These are phyloP conservation scores for Philhelius pedissequus DNA, from an alignment of 2,888 invertebrate species.

Conservation along the genomic window DNA sequence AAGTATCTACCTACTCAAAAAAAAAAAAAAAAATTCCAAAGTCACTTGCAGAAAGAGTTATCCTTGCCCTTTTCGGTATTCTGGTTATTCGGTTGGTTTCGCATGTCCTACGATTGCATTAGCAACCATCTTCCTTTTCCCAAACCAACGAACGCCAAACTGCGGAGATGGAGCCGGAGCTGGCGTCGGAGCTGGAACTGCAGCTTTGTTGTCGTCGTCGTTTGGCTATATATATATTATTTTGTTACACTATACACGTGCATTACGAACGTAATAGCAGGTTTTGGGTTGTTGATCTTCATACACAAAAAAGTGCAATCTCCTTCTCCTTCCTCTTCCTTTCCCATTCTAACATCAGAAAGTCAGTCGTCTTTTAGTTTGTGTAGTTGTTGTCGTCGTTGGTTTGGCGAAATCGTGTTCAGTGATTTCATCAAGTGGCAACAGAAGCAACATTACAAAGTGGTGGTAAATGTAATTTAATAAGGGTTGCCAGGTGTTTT, in stretches of 20 bases:
- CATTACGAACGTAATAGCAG: constrained; percentile 57
- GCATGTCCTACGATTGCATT: constrained; percentile 57
- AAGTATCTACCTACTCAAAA: constrained; percentile 18
- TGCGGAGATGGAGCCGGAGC: neutral
- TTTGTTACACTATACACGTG: constrained; percentile 7
- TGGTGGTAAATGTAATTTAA: neutral
- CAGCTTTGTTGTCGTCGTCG: neutral
- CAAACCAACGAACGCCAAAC: neutral
- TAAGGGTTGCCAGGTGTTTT: neutral
- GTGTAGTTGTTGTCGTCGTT: neutral
- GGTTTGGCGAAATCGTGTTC: constrained; percentile 55
- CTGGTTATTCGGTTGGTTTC: constrained; percentile 65
- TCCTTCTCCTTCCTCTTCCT: neutral
- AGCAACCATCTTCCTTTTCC: constrained; percentile 3
- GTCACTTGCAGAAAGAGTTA: constrained; percentile 59
- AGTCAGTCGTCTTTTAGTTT: neutral
- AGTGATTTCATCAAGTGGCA: constrained; percentile 66
- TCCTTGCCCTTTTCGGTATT: constrained; percentile 62
- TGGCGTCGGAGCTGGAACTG: neutral
- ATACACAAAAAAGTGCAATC: constrained; percentile 51
- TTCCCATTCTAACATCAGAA: constrained; percentile 4
- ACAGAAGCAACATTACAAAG: constrained; percentile 42
- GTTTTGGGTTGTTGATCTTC: constrained; percentile 68
- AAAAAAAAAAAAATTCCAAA: constrained; percentile 26
- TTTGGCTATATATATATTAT: neutral